Evolutionary conservation across 2,888 invertebrate species (phyloP).

Genomic region (Eupeodes luniger): DNA sequence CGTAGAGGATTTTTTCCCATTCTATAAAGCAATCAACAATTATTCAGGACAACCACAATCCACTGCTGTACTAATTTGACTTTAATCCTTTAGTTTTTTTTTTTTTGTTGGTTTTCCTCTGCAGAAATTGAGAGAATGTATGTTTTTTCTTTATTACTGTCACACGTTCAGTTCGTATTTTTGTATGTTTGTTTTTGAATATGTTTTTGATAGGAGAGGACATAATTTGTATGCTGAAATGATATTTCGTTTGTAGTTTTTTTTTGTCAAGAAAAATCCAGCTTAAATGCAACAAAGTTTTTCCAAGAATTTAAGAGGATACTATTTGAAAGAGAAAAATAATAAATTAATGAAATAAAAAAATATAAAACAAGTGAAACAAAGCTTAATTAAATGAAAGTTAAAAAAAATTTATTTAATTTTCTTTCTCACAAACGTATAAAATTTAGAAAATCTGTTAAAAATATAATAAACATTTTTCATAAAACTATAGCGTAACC

Average conservation of each 20-base stretch:
- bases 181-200: not conserved
- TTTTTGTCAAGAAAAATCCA: not conserved
- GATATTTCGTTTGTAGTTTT: not conserved
- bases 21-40: constrained; percentile 50
- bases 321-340: no score
- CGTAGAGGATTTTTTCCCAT: not conserved
- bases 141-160: constrained; percentile 18
- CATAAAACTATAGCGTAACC: no score
- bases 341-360: no score
- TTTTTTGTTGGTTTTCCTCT: not conserved
- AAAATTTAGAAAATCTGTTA: no score
- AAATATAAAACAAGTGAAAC: no score
- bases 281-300: not conserved
- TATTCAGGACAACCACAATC: constrained; percentile 65
- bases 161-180: not conserved
- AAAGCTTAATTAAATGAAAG: no score
- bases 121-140: constrained; percentile 22
- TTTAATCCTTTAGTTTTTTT: constrained; percentile 53
- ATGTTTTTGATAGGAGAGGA: not conserved
- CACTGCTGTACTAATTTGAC: constrained; percentile 67
- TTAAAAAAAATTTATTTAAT: no score
- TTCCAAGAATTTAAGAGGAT: no score
- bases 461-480: no score
- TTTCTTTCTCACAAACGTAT: no score
- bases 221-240: not conserved